Evolutionary conservation across 1,140 invertebrate species (phyloP).

Genomic region (Drosophila littoralis): DNA sequence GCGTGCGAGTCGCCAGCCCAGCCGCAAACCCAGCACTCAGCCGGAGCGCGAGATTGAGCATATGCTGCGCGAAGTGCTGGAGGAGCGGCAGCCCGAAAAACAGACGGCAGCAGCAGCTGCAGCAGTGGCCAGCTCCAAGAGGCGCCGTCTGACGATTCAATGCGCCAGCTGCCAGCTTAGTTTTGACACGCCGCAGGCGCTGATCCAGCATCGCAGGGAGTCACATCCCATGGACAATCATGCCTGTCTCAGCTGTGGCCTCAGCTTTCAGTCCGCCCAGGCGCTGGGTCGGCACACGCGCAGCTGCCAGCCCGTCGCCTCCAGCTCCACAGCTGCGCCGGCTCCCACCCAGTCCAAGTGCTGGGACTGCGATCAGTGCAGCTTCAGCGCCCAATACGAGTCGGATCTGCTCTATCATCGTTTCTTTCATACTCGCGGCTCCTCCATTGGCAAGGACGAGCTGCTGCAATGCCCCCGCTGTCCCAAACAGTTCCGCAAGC

Average conservation of each 20-base stretch:
- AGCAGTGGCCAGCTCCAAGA: constrained; percentile 1
- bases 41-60: constrained; percentile 50
- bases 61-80: constrained; percentile 49
- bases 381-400: constrained; percentile 65
- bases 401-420: constrained; percentile 77
- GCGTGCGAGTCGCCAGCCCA: neutral
- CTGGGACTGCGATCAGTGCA: constrained; percentile 66
- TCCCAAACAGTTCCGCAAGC: constrained; percentile 88
- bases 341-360: neutral
- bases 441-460: constrained; percentile 74
- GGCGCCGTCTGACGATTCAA: neutral
- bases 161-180: constrained; percentile 54
- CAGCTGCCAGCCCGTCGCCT: constrained; percentile 85
- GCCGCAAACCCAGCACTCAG: constrained; percentile 9
- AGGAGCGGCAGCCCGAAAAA: constrained; percentile 22
- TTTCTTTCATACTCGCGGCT: constrained; percentile 74
- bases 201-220: constrained; percentile 88
- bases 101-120: neutral
- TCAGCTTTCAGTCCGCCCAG: constrained; percentile 88
- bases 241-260: constrained; percentile 89
- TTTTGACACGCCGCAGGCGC: constrained; percentile 86
- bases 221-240: constrained; percentile 66
- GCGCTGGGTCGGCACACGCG: constrained; percentile 89
- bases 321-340: constrained; percentile 18
- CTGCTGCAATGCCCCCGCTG: constrained; percentile 88